These are phyloP conservation scores for Marmota monax DNA, from an alignment of 2,113 vertebrate species.

Conservation along the genomic window DNA sequence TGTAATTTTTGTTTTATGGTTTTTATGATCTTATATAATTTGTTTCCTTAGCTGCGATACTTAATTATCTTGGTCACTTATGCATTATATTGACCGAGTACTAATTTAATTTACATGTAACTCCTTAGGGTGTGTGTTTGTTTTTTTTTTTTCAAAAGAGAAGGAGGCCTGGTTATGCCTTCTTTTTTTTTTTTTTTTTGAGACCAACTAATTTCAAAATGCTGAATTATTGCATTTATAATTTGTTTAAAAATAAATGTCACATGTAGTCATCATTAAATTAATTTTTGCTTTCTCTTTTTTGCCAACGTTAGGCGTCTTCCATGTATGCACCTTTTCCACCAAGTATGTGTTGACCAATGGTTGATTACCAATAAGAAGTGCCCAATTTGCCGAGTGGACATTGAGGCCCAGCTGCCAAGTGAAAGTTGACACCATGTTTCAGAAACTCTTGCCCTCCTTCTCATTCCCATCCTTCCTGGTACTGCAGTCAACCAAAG, in stretches of 20 bases:
- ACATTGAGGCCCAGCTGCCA: constrained; percentile 99
- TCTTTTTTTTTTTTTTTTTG: too few species aligned
- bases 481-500: constrained; percentile 99
- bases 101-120: constrained; percentile 4
- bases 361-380: constrained; percentile 99
- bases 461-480: constrained; percentile 89
- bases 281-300: constrained; percentile 54
- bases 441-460: constrained; percentile 86
- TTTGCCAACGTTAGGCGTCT: constrained; percentile 91
- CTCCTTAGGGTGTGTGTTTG: not conserved
- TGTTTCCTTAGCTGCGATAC: not conserved
- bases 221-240: not conserved
- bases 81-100: not conserved
- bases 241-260: constrained; percentile 38
- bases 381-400: constrained; percentile 99
- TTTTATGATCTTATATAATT: constrained; percentile 2
- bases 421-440: constrained; percentile 98
- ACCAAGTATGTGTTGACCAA: constrained; percentile 99
- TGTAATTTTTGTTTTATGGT: not conserved
- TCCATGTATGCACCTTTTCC: constrained; percentile 99
- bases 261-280: not conserved
- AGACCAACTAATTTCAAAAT: not conserved
- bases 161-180: not conserved
- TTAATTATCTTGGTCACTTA: constrained; percentile 3
- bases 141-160: not conserved